phyloP scores from a whole-genome alignment of 2,113 vertebrate species.

The Atrichornis clamosus region DNA sequence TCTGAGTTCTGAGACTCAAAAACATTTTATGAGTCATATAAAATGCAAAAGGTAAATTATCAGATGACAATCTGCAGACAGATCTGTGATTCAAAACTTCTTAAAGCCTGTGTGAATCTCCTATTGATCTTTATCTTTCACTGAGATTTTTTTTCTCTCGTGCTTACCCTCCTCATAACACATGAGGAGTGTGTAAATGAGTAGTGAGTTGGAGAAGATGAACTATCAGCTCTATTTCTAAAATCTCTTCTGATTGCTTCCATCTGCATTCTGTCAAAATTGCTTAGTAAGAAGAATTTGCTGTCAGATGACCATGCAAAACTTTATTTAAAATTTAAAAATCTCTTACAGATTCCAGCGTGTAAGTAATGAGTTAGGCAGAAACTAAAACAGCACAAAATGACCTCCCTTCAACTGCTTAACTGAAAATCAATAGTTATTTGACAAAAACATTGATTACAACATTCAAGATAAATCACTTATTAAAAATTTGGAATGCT shows the following conservation, averaged over 20 bases:
- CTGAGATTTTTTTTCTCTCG: background rate
- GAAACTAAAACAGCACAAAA: background rate
- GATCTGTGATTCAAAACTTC: background rate
- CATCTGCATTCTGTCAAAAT: background rate
- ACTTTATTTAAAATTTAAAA: background rate
- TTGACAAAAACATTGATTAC: background rate
- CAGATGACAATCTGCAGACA: background rate
- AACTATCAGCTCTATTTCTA: background rate
- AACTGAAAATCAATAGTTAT: conserved; percentile 34
- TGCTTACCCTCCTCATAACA: background rate
- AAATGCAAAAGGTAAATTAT: background rate
- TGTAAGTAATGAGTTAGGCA: background rate
- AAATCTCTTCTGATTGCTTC: background rate
- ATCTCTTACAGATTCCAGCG: background rate
- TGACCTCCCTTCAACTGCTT: background rate
- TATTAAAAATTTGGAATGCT: background rate
- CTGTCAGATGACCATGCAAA: background rate
- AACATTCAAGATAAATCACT: background rate
- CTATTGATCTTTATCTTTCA: background rate
- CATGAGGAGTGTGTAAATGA: background rate
- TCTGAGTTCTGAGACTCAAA: background rate
- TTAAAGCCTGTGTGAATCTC: background rate
- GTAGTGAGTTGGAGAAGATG: background rate
- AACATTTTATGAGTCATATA: background rate
- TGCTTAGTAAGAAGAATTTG: background rate